These are phyloP conservation scores for Cantharis flavilabris DNA, from an alignment of 2,888 invertebrate species.

Conservation along the genomic window DNA sequence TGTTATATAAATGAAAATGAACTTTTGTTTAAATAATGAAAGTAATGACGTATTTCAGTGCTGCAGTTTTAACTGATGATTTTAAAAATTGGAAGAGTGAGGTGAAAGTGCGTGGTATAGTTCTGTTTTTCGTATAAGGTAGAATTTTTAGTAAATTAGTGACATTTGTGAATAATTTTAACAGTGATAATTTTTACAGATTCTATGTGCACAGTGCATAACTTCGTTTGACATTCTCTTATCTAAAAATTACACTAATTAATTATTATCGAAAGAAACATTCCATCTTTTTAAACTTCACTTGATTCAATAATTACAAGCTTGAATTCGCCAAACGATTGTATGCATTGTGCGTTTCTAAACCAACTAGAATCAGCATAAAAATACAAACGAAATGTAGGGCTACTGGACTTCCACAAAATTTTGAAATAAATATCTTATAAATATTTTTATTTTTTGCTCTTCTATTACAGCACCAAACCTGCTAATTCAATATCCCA, in stretches of 20 bases:
- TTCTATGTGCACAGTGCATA: slow-evolving; percentile 35
- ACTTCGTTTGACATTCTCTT: slow-evolving; percentile 24
- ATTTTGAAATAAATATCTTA: slow-evolving; percentile 58
- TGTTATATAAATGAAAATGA: slow-evolving; percentile 45
- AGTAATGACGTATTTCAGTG: slow-evolving; percentile 27
- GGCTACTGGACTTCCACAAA: slow-evolving; percentile 59
- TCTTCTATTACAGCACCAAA: not conserved
- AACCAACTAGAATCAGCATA: slow-evolving; percentile 52
- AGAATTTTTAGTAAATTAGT: slow-evolving; percentile 47
- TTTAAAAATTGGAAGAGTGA: slow-evolving; percentile 43
- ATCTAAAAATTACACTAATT: slow-evolving; percentile 18
- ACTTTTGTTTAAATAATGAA: slow-evolving; percentile 44
- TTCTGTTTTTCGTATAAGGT: slow-evolving; percentile 40
- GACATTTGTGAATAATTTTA: slow-evolving; percentile 55
- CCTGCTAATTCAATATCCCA: too few species aligned
- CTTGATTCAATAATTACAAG: not conserved
- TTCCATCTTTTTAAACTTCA: slow-evolving; percentile 31
- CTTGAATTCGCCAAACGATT: slow-evolving; percentile 18
- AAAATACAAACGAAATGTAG: slow-evolving; percentile 53
- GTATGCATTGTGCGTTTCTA: slow-evolving; percentile 38
- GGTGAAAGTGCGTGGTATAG: slow-evolving; percentile 53
- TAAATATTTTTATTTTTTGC: slow-evolving; percentile 37
- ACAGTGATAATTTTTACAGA: slow-evolving; percentile 43
- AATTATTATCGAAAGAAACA: slow-evolving; percentile 32
- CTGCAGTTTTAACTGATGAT: slow-evolving; percentile 33